Conservation (phyloP, 2,888 invertebrate genomes). For the Phortica magna region DNA sequence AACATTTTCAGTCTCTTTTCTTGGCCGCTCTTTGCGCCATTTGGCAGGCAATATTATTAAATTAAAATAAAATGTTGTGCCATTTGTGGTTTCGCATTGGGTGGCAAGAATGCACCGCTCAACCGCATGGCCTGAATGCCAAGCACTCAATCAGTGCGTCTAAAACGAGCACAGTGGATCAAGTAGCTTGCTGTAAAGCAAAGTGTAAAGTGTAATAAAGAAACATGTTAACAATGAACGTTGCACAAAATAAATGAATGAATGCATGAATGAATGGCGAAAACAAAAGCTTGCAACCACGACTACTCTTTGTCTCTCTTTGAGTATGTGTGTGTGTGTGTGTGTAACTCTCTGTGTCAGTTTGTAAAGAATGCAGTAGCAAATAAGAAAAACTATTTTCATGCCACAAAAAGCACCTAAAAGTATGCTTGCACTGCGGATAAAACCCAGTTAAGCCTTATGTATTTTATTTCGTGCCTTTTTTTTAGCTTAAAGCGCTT, state of each 20-base stretch:
- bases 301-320: neutral
- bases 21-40: neutral
- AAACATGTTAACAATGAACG: neutral
- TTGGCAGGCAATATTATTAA: constrained; percentile 14
- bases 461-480: neutral
- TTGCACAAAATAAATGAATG: constrained; percentile 7
- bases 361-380: neutral
- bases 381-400: neutral
- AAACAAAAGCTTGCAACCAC: neutral
- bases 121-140: constrained; percentile 4
- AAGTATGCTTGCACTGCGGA: neutral
- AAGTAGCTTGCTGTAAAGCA: constrained; percentile 15
- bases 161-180: constrained; percentile 30
- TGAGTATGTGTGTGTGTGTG: neutral
- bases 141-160: constrained; percentile 28
- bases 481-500: neutral
- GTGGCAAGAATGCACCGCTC: neutral
- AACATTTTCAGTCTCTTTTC: neutral
- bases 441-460: neutral
- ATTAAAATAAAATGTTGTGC: constrained; percentile 17
- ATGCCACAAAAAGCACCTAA: neutral
- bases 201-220: neutral
- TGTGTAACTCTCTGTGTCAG: neutral
- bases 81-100: constrained; percentile 6
- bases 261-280: neutral